Evolutionary conservation across 2,797 vertebrate species (phyloP).

Genomic region (Siniperca obscura): DNA sequence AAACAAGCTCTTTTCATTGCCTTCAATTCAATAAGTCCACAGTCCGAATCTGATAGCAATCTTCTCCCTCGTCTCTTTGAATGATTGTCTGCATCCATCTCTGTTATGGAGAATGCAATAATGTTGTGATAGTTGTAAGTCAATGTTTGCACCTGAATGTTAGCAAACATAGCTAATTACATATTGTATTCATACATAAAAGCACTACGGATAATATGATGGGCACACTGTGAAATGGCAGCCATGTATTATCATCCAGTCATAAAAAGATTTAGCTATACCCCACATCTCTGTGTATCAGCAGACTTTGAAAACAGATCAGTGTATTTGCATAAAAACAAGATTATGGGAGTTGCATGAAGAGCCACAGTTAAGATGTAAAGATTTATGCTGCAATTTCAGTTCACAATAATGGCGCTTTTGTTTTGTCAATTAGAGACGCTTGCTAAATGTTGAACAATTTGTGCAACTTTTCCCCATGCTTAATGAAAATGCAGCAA

Average conservation of each 20-base stretch:
- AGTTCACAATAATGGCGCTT: conserved; percentile 1
- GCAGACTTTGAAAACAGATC: background rate
- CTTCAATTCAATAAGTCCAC: background rate
- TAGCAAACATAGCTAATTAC: conserved; percentile 6
- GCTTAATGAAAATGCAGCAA: background rate
- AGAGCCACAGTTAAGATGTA: background rate
- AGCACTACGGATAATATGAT: background rate
- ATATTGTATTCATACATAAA: conserved; percentile 1
- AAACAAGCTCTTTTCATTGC: conserved; percentile 8
- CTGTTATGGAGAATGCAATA: background rate
- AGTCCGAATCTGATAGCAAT: conserved; percentile 11
- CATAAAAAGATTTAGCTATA: background rate
- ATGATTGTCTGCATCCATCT: conserved; percentile 2
- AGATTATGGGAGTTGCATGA: background rate
- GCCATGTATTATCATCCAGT: background rate
- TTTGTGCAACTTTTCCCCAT: background rate
- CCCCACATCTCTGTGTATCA: background rate
- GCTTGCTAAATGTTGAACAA: background rate
- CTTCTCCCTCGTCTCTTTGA: background rate
- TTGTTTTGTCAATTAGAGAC: conserved; percentile 5
- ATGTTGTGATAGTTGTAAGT: background rate
- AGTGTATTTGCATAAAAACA: conserved; percentile 8
- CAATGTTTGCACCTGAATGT: background rate
- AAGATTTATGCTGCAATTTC: background rate
- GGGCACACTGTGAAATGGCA: background rate